Conservation (phyloP, 2,888 invertebrate species). For the Arge pagana region DNA sequence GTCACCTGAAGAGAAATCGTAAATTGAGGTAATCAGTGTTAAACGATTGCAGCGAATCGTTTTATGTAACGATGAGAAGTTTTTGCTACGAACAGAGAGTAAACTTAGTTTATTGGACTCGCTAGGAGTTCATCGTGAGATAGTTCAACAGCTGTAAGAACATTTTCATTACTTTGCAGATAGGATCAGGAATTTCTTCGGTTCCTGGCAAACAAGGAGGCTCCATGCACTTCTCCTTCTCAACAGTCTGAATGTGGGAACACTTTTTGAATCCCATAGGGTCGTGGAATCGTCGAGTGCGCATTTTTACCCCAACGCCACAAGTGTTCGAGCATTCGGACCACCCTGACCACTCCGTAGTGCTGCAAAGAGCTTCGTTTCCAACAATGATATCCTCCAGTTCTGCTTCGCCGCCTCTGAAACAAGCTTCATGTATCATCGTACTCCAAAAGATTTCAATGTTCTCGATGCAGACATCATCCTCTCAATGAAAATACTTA, state of each 20-base stretch:
- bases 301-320: constrained; percentile 76
- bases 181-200: constrained; percentile 64
- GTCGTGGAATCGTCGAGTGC: constrained; percentile 71
- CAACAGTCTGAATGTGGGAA: constrained; percentile 74
- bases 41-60: no score
- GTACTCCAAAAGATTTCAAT: no score
- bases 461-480: no score
- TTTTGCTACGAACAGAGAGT: no score
- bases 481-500: no score
- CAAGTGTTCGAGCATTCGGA: constrained; percentile 88
- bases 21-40: constrained; percentile 49
- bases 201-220: constrained; percentile 67
- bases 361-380: constrained; percentile 66
- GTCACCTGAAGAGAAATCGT: constrained; percentile 66
- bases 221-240: constrained; percentile 80
- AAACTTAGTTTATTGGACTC: no score
- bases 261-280: constrained; percentile 81
- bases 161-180: constrained; percentile 58
- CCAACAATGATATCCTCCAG: constrained; percentile 34
- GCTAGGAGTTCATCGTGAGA: no score
- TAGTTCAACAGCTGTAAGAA: neutral
- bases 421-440: no score
- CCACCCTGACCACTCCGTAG: constrained; percentile 78
- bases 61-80: no score
- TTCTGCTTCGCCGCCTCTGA: constrained; percentile 46